These are phyloP conservation scores for Girardinichthys multiradiatus DNA, from an alignment of 2,113 vertebrate genomes.

Conservation along the genomic window DNA sequence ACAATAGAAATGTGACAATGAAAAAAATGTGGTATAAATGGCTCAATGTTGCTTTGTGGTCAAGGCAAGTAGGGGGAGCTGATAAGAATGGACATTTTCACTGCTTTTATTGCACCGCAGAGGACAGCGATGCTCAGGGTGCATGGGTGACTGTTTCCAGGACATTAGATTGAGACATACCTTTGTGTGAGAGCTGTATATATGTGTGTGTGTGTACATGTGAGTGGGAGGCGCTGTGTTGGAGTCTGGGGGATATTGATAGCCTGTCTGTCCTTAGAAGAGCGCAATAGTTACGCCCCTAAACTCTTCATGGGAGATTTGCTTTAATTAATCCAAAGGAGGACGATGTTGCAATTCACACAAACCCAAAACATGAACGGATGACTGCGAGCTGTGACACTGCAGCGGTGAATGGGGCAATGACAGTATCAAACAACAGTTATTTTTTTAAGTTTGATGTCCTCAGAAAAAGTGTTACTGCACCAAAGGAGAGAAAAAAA, in stretches of 20 bases:
- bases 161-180: slow-evolving; percentile 44
- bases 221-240: slow-evolving; percentile 54
- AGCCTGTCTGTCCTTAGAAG: slow-evolving; percentile 69
- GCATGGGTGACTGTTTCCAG: slow-evolving; percentile 68
- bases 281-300: slow-evolving; percentile 49
- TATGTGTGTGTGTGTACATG: slow-evolving; percentile 20
- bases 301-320: slow-evolving; percentile 70
- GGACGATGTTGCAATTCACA: slow-evolving; percentile 9
- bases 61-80: slow-evolving; percentile 44
- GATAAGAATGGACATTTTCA: slow-evolving; percentile 64
- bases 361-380: slow-evolving; percentile 10
- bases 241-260: slow-evolving; percentile 54
- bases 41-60: slow-evolving; percentile 56
- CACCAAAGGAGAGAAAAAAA: neutral
- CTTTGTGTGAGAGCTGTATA: neutral
- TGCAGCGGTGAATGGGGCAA: slow-evolving; percentile 6
- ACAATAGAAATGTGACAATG: slow-evolving; percentile 63
- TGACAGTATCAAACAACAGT: neutral
- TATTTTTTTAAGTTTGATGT: neutral
- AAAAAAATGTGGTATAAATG: slow-evolving; percentile 50
- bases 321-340: slow-evolving; percentile 76
- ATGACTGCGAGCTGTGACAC: slow-evolving; percentile 20
- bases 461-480: neutral
- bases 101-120: slow-evolving; percentile 64
- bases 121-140: slow-evolving; percentile 62